These are phyloP conservation scores for Cliona cf. orientalis DNA, from an alignment of 37 sponge, comb jelly and placozoan species.

Conservation along the genomic window DNA sequence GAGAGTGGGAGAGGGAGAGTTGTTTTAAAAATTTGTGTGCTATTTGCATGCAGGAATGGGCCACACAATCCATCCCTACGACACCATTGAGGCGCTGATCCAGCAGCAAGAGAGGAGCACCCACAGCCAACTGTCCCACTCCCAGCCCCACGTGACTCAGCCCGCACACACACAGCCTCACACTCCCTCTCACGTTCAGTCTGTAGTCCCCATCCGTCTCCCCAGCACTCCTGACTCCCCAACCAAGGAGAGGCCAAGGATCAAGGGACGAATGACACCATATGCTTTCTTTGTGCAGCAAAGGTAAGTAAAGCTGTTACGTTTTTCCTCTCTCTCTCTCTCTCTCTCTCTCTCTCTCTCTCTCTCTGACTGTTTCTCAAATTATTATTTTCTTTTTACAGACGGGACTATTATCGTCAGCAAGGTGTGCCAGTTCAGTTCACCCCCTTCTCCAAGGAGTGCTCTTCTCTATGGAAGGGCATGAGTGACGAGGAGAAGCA, in stretches of 20 bases:
- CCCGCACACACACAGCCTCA: neutral
- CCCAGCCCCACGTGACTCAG: conserved; percentile 4
- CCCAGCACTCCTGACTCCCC: conserved; percentile 1
- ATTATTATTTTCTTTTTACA: too few relatives aligned
- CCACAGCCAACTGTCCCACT: too few relatives aligned
- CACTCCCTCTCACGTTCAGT: neutral
- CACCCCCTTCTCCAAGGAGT: conserved; percentile 73
- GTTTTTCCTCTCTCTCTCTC: too few relatives aligned
- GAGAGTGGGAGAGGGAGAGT: too few relatives aligned
- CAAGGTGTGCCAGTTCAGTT: conserved; percentile 48
- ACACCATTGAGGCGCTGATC: conserved; percentile 21
- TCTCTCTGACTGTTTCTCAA: too few relatives aligned
- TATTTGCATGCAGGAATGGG: too few relatives aligned
- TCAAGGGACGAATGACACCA: conserved; percentile 69
- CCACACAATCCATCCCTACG: conserved; percentile 21
- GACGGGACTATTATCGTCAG: conserved; percentile 44
- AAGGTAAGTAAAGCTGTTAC: conserved; percentile 9
- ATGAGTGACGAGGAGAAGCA: conserved; percentile 46
- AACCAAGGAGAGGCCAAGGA: conserved; percentile 22
- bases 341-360: too few relatives aligned
- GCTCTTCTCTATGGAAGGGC: conserved; percentile 63
- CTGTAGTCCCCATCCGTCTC: neutral
- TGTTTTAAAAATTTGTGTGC: too few relatives aligned
- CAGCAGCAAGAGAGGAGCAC: conserved; percentile 24
- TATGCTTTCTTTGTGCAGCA: conserved; percentile 89